Percentiles rank a stretch among this genome's conserved stretches.
These are phyloP conservation scores for Falco concolor DNA, from an alignment of 2,797 vertebrate genomes.

Conservation along the genomic window DNA sequence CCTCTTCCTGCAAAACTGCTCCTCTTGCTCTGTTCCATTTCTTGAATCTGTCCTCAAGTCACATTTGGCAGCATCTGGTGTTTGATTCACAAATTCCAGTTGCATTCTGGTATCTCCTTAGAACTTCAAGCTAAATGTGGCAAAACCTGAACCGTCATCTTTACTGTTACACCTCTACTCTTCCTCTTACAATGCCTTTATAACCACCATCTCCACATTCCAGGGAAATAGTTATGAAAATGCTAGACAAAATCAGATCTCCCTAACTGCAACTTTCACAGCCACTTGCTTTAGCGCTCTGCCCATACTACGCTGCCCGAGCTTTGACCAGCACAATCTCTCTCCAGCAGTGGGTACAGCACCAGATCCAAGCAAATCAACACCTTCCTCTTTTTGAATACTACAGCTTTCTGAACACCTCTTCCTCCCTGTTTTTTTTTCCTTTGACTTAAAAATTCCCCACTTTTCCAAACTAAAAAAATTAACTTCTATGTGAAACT, in stretches of 20 bases:
- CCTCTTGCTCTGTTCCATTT: not conserved
- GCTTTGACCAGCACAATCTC: not conserved
- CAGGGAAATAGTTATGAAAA: not conserved
- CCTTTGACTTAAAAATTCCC: not conserved
- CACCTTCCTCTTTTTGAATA: not conserved
- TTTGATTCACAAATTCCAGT: not conserved
- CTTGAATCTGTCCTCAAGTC: not conserved
- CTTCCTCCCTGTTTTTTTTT: not conserved
- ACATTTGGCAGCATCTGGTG: not conserved
- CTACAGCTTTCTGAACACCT: not conserved
- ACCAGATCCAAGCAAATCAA: not conserved
- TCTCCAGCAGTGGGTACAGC: not conserved
- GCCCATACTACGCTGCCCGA: rapidly evolving
- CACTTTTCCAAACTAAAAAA: not conserved
- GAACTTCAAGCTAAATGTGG: not conserved
- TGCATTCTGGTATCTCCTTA: not conserved
- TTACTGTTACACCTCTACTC: not conserved
- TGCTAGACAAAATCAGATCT: not conserved
- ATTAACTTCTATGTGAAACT: not conserved
- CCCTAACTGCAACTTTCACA: not conserved
- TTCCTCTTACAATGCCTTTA: not conserved
- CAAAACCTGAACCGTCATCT: not conserved
- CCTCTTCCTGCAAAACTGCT: not conserved
- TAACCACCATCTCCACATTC: not conserved
- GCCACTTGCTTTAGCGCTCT: not conserved